Conservation (phyloP, 2,888 invertebrate genomes). For the Muscina levida region DNA sequence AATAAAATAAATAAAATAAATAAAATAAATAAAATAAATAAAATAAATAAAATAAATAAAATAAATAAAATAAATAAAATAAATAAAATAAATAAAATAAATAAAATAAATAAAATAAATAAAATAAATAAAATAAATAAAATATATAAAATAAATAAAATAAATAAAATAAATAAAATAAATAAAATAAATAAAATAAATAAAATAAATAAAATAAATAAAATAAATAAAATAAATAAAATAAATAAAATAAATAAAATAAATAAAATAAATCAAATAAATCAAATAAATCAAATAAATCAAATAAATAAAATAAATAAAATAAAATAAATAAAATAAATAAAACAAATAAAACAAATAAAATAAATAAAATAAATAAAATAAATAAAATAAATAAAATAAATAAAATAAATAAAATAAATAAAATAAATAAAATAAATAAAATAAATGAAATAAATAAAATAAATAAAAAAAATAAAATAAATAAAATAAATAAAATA, state of each 20-base stretch:
- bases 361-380: too few species aligned
- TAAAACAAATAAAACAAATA: too few species aligned
- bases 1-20: not conserved
- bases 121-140: not conserved
- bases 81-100: not conserved
- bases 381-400: constrained; percentile 16
- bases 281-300: too few species aligned
- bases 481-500: not conserved
- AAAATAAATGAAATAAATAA: too few species aligned
- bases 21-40: not conserved
- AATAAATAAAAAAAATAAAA: constrained; percentile 10
- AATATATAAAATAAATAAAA: not conserved
- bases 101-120: not conserved
- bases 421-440: not conserved
- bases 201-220: constrained; percentile 10
- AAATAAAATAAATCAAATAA: too few species aligned
- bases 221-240: not conserved
- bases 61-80: not conserved
- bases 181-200: constrained; percentile 10
- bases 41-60: not conserved
- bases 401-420: constrained; percentile 16
- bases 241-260: not conserved
- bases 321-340: constrained; percentile 6
- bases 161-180: constrained; percentile 10
- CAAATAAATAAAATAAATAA: constrained; percentile 3